Base-by-base conservation (phyloP, 2,113 vertebrate species). In the Alces alces region DNA sequence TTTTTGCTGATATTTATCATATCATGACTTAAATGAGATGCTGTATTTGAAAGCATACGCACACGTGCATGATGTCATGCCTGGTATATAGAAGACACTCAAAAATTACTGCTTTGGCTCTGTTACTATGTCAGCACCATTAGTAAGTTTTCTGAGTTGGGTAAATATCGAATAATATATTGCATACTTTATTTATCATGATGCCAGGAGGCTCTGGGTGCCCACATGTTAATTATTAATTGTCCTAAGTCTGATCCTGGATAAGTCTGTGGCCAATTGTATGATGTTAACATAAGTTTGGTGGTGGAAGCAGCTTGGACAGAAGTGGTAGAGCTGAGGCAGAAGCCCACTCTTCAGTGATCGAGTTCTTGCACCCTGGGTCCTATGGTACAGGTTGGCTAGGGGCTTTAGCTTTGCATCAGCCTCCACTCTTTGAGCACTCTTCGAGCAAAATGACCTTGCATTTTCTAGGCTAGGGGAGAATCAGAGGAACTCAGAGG, bases 1-100 rank as follows among this genome's bases (percentile, higher is more conserved):
- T 80, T 95, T 94, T n/a, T 25, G 79, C 25, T 93, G 70, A 16
- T 87, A n/a, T 55, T 89, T 47, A 43, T 96, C 47, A 60, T 80
- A 52, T 52, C 23, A 11, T 33, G 45, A 57, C 60, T 43, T 93
- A 45, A 50, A 15, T 54, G 61, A 84, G 79, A 55, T 45, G n/a
- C 8, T 85, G 6, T 17, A 13, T 43, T 28, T 57, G 80, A 39
- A 30, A 80, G 16, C 2, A 7, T 76, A 39, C 11, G 15, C 70
- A 73, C 70, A 43, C 23, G 4, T 6, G 3, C 1, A 36, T 2
- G 2, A 0, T 21, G 43, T 30, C 9, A 4, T 28, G 50, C 19
- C 52, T 27, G 23, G 73, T 52, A 36, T 78, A 28, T 28, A 79
- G 50, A 16, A 52, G 60, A 66, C 12, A 15, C 9, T 85, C 33